Percentiles rank a stretch among this genome's conserved stretches.
Evolutionary conservation across 2,888 invertebrate species (phyloP).

Genomic region (Rotaria magnacalcarata): DNA sequence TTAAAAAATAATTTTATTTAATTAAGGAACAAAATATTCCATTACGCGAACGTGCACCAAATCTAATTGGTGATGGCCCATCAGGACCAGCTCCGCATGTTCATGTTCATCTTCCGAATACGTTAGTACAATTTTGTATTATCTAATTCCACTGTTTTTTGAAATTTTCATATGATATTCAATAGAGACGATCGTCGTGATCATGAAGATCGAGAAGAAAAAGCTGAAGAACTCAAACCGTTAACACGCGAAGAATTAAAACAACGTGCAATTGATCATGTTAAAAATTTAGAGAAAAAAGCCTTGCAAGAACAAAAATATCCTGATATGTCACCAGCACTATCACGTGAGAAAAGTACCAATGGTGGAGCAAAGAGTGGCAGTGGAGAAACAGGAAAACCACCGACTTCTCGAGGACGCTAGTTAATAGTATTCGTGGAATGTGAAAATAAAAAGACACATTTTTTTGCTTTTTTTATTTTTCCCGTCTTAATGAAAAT

Average conservation of each 20-base stretch:
- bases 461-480: no score
- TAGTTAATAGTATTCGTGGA: background rate
- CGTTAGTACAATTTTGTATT: background rate
- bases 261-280: slow-evolving; percentile 42
- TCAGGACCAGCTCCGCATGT: background rate
- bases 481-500: no score
- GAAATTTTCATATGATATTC: background rate
- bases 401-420: background rate
- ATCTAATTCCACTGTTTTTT: background rate
- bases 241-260: slow-evolving; percentile 42
- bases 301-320: slow-evolving; percentile 4
- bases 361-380: background rate
- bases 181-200: background rate
- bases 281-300: background rate
- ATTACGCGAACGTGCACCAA: slow-evolving; percentile 44
- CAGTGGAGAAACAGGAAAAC: background rate
- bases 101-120: background rate
- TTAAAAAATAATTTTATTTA: background rate
- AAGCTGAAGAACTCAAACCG: slow-evolving; percentile 46
- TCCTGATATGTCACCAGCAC: background rate
- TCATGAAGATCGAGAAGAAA: slow-evolving; percentile 51
- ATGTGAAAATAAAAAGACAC: no score
- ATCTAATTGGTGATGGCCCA: slow-evolving; percentile 44
- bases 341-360: background rate
- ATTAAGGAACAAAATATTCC: slow-evolving; percentile 41